These are phyloP conservation scores for Prosopocoilus inquinatus DNA, from an alignment of 2,888 invertebrate genomes.

Conservation along the genomic window DNA sequence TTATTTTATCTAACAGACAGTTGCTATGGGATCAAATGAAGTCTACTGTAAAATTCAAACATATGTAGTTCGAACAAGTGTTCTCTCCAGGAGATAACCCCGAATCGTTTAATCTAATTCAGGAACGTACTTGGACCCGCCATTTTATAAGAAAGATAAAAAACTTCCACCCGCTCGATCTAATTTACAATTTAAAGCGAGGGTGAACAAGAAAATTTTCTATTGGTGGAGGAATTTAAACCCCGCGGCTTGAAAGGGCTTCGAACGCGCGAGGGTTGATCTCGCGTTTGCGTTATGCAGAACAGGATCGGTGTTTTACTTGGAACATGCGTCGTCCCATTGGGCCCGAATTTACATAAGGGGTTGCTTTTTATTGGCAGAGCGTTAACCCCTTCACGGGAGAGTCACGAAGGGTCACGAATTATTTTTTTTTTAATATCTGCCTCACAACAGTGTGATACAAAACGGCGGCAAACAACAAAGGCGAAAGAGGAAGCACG, in stretches of 20 bases:
- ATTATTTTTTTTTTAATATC: too few species aligned
- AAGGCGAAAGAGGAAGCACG: too few species aligned
- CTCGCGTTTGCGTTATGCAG: slow-evolving; percentile 19
- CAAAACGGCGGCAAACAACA: too few species aligned
- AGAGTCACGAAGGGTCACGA: neutral
- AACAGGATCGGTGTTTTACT: slow-evolving; percentile 32
- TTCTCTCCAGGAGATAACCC: too few species aligned
- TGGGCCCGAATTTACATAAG: slow-evolving; percentile 39
- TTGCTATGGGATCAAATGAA: too few species aligned
- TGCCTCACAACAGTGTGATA: too few species aligned
- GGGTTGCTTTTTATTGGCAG: slow-evolving; percentile 29
- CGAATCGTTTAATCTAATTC: slow-evolving; percentile 1
- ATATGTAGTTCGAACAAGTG: too few species aligned
- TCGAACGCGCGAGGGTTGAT: slow-evolving; percentile 15
- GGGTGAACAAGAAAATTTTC: slow-evolving; percentile 28
- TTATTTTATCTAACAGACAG: too few species aligned
- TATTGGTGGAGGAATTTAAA: slow-evolving; percentile 41
- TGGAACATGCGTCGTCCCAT: slow-evolving; percentile 30
- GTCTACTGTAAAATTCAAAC: too few species aligned
- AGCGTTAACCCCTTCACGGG: neutral
- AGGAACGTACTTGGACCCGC: neutral
- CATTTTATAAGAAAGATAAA: slow-evolving; percentile 13
- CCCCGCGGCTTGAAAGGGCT: slow-evolving; percentile 22
- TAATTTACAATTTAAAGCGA: slow-evolving; percentile 44
- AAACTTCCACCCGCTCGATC: slow-evolving; percentile 14